phyloP scores from a whole-genome alignment of 2,888 invertebrate species.

The Dolichopus griseipennis region DNA sequence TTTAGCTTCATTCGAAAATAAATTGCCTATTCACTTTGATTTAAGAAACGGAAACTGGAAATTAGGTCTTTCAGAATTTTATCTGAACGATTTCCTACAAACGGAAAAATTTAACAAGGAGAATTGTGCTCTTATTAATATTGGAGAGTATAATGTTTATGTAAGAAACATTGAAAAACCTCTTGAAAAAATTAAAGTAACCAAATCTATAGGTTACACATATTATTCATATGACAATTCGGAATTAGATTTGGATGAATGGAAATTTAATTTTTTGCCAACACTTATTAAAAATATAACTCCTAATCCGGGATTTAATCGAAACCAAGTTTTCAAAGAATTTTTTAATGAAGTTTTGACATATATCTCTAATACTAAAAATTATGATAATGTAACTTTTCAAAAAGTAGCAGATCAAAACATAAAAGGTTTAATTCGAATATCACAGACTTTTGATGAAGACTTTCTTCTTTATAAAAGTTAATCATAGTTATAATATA shows the following conservation, averaged over 20 bases:
- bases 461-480: neutral
- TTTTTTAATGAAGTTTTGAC: neutral
- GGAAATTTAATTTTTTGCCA: constrained; percentile 9
- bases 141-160: neutral
- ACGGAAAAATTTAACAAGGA: neutral
- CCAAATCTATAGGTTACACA: neutral
- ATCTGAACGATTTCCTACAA: neutral
- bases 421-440: neutral
- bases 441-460: neutral
- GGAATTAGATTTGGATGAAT: neutral
- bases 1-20: constrained; percentile 7
- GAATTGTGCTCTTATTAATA: neutral
- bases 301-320: neutral
- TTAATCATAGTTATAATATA: neutral
- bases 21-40: neutral
- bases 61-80: neutral
- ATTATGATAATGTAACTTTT: neutral
- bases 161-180: neutral
- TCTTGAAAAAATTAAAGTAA: neutral
- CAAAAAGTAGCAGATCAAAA: neutral
- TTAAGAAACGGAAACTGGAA: neutral
- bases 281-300: constrained; percentile 5
- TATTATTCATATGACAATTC: neutral
- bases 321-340: neutral
- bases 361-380: neutral